These are phyloP conservation scores for Callospermophilus lateralis DNA, from an alignment of 2,113 vertebrate genomes.

Conservation along the genomic window DNA sequence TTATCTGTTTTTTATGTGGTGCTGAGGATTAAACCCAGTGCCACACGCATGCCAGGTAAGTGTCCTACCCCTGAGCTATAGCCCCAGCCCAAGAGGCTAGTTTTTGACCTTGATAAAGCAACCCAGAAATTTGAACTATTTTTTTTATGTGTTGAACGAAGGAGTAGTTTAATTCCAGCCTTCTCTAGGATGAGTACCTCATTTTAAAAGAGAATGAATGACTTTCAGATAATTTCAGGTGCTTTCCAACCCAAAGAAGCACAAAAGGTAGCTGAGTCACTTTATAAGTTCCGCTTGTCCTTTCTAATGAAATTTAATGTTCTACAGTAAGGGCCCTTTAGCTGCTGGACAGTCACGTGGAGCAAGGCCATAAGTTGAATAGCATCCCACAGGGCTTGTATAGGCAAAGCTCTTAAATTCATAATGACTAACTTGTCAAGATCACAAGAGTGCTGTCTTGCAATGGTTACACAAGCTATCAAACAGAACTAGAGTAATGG, in stretches of 20 bases:
- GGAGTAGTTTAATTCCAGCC: conserved; percentile 6
- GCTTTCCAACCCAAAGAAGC: background rate
- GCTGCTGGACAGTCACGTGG: background rate
- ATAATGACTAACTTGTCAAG: background rate
- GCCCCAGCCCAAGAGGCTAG: background rate
- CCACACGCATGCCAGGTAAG: no score
- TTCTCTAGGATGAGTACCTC: background rate
- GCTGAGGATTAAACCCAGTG: no score
- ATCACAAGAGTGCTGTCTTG: background rate
- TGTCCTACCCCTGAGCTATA: no score
- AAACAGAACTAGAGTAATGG: background rate
- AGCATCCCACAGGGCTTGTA: background rate
- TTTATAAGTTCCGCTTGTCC: background rate
- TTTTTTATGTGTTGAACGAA: background rate
- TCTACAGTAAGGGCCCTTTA: background rate
- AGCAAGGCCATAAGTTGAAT: background rate
- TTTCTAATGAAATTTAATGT: background rate
- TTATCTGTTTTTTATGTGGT: no score
- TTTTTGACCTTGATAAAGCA: background rate
- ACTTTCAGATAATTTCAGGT: conserved; percentile 8
- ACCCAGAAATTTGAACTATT: background rate
- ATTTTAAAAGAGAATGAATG: conserved; percentile 9
- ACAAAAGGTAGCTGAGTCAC: background rate
- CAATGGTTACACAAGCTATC: background rate
- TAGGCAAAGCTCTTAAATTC: background rate